Base-by-base conservation (phyloP, 2,113 vertebrate species). In the Pseudorectes ferrugineus region DNA sequence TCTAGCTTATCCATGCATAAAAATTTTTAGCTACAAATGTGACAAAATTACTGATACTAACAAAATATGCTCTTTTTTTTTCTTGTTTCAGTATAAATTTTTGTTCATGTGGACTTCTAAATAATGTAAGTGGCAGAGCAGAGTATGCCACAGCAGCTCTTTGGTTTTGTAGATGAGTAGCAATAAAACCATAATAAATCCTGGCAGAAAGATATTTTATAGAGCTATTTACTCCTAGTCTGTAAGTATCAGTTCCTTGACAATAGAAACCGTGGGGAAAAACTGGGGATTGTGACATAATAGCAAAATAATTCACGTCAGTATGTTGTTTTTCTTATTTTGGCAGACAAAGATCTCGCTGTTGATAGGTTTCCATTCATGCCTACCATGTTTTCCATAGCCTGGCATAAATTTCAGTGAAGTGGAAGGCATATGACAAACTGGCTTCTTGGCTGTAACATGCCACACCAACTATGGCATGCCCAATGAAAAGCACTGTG, bases 381-480 rank as follows among this genome's bases (percentile, higher is more conserved):
- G 88, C 96, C 95, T 94, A 68, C 89, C 93, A 63, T 96, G 91
- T 86, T 97, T 96, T 93, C 95, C 95, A 96, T 96, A 92, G 67
- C 71, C 88, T 97, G 85, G 92, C 95, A 96, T 7, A 25, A 78
- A 87, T 89, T 89, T 85, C 80, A 95, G 89, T 74, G 67, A 82
- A 94, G 70, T 70, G 80, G 70, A 95, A 89, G 77, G 94, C 95
- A 89, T 80, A 95, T 92, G 85, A 95, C 92, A 95, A 62, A 79
- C 79, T 62, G 66, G 63, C 77, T 92, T 79, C 80, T 94, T 92
- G 91, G 85, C 85, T 85, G 40, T 58, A 72, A 89, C 76, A 87
- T 95, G 86, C 55, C 95, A 81, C 76, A 67, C 75, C 94, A 91
- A 92, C 73, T 92, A 93, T 78, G 95, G 89, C 89, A 93, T 88